Conservation (phyloP, 2,888 invertebrate species). For the Leuctra nigra region DNA sequence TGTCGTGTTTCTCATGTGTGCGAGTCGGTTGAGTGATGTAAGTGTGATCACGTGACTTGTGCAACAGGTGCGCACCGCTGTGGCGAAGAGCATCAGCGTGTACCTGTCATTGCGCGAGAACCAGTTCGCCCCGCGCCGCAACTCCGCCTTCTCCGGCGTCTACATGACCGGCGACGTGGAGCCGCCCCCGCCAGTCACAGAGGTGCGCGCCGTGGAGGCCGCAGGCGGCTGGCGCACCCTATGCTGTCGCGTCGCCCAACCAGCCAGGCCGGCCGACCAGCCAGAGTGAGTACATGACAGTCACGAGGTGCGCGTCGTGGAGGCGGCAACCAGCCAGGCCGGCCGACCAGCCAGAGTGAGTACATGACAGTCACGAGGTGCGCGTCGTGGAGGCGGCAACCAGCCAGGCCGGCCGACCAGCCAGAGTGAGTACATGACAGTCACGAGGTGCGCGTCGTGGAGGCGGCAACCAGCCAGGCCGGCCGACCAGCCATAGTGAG, state of each 20-base stretch:
- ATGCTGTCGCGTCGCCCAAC: slow-evolving; percentile 8
- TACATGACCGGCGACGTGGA: slow-evolving; percentile 28
- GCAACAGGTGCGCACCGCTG: slow-evolving; percentile 44
- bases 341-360: slow-evolving; percentile 8
- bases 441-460: too few relatives aligned
- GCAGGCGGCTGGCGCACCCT: slow-evolving; percentile 1
- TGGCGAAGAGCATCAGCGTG: slow-evolving; percentile 43
- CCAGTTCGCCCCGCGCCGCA: slow-evolving; percentile 31
- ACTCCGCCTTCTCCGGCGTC: slow-evolving; percentile 33
- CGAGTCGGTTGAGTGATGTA: too few relatives aligned
- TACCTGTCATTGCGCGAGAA: slow-evolving; percentile 40
- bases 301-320: not conserved
- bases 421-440: too few relatives aligned
- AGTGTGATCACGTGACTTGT: too few relatives aligned
- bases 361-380: too few relatives aligned
- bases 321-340: not conserved
- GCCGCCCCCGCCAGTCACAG: not conserved
- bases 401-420: too few relatives aligned
- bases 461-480: too few relatives aligned
- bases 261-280: not conserved
- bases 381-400: too few relatives aligned
- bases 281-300: not conserved
- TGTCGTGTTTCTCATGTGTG: too few relatives aligned
- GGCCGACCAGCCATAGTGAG: too few relatives aligned
- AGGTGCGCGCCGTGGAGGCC: not conserved